Base-by-base conservation (phyloP, 2,888 invertebrate genomes). In the Sphaerophoria rueppellii region DNA sequence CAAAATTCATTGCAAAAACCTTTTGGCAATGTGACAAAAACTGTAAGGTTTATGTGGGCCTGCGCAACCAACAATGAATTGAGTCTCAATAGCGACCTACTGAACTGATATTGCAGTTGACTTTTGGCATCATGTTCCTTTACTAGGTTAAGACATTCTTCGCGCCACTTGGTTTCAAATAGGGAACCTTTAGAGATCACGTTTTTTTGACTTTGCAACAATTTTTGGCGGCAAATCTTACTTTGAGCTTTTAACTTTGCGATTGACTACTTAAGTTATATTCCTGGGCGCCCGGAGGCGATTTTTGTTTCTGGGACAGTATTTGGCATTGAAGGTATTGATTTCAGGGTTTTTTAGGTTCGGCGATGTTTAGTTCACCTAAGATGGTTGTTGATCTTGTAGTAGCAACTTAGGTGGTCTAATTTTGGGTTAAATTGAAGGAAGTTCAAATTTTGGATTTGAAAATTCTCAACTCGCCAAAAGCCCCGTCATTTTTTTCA, bases 301-400 rank as follows among this genome's bases (percentile, higher is more conserved):
- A 14, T 40, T 58, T 9, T 35, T 40, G 46, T 50, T 83, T 73
- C 75, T 69, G 76, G 80, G 83, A 6, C 80, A 85, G 32, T 52
- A 63, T 48, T 72, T 80, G 76, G 37, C 80, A 85, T 76, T 85
- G 83, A 85, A 85, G 83, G 58, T 85, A 85, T 85, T 69, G 16
- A 73, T 61, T 85, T 80, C 80, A 80, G 80, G 80, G 83, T 72
- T 75, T 61, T 40, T 35, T 61, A 61, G 75, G 83, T 46, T 80
- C 55, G 75, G 82, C 73, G 46, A 70, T 57, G 43, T 57, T 63
- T 48, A 11, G 34, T 63, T 65, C 50, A 37, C 50, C 16, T 35
- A 11, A 35, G n/a, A 11, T 34, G 14, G 61, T 9, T 34, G 9
- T 12, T 9, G 32, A n/a, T 57, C 3, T 43, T 9, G 43, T 43